These are phyloP conservation scores for Rhabdornis inornatus DNA, from an alignment of 2,113 vertebrate genomes.

Conservation along the genomic window DNA sequence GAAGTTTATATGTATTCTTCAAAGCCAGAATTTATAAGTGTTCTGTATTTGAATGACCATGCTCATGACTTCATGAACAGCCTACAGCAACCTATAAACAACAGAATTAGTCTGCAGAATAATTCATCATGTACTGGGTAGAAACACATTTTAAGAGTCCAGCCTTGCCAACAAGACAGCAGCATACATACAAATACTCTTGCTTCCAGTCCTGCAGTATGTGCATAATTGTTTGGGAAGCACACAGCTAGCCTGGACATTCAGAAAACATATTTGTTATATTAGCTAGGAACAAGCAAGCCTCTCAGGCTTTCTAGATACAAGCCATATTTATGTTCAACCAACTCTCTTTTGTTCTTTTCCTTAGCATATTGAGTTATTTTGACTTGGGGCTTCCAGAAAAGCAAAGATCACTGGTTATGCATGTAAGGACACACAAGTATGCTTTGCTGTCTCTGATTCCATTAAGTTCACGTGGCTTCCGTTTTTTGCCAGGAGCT, in stretches of 20 bases:
- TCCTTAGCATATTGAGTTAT: not conserved
- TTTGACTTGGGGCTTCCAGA: not conserved
- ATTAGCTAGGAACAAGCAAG: not conserved
- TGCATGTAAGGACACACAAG: not conserved
- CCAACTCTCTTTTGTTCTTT: not conserved
- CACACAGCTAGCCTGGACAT: not conserved
- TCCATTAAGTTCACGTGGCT: not conserved
- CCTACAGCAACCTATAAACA: conserved; percentile 59
- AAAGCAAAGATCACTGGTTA: not conserved
- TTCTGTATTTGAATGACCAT: conserved; percentile 62
- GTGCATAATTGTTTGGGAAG: not conserved
- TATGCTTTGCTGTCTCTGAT: not conserved
- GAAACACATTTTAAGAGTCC: conserved; percentile 34
- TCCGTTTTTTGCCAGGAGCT: not conserved
- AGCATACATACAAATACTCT: not conserved
- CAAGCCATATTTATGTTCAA: not conserved
- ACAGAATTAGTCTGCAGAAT: conserved; percentile 44
- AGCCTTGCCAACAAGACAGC: not conserved
- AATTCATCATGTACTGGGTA: conserved; percentile 36
- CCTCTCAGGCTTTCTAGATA: not conserved
- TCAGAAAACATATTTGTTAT: not conserved
- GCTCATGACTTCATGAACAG: conserved; percentile 55
- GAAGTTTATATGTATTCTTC: conserved; percentile 62
- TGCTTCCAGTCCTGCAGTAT: not conserved
- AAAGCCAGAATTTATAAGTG: conserved; percentile 65